These are phyloP conservation scores for Colaptes auratus DNA, from an alignment of 2,113 vertebrate species.

Conservation along the genomic window DNA sequence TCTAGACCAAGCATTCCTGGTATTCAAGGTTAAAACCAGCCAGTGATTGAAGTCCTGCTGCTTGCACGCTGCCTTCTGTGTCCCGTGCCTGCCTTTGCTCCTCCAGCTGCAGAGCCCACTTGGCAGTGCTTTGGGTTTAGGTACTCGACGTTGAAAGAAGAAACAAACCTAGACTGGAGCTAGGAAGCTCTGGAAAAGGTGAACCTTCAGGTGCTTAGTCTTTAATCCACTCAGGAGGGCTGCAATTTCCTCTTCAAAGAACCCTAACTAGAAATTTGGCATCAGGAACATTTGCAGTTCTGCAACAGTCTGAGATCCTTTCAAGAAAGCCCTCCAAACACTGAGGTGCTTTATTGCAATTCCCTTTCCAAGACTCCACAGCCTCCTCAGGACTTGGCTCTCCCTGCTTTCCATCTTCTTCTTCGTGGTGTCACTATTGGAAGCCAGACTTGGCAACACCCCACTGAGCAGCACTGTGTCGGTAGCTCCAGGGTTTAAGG, in stretches of 20 bases:
- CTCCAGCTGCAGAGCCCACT: background rate
- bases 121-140: slow-evolving; percentile 4
- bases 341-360: slow-evolving; percentile 78
- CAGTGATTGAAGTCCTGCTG: background rate
- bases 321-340: slow-evolving; percentile 76
- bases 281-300: slow-evolving; percentile 34
- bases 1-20: background rate
- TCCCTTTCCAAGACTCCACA: slow-evolving; percentile 56
- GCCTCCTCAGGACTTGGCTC: background rate
- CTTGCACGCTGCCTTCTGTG: background rate
- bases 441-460: slow-evolving; percentile 58
- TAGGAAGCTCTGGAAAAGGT: slow-evolving; percentile 13
- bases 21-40: background rate
- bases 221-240: background rate
- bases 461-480: slow-evolving; percentile 68
- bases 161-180: slow-evolving; percentile 21
- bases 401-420: slow-evolving; percentile 5
- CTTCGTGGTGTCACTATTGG: background rate
- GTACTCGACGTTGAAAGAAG: slow-evolving; percentile 15
- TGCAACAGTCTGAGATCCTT: slow-evolving; percentile 41
- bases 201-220: background rate
- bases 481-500: slow-evolving; percentile 96
- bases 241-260: slow-evolving; percentile 12
- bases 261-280: slow-evolving; percentile 60
- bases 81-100: background rate